phyloP scores from a whole-genome alignment of 1,140 invertebrate species.

The Hylyphantes graminicola region DNA sequence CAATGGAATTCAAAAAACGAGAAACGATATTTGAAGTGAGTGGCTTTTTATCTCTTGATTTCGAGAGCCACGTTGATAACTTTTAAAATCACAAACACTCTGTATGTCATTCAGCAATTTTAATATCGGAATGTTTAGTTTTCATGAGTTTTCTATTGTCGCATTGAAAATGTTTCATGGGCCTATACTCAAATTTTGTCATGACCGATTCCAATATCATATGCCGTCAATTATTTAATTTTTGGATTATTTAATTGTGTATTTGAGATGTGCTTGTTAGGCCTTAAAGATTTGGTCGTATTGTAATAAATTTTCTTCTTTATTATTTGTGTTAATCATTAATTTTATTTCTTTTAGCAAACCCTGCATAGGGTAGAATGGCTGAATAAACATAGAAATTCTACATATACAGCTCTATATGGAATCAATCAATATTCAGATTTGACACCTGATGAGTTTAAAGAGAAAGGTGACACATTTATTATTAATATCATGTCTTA shows the following conservation, averaged over 20 bases:
- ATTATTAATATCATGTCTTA: neutral
- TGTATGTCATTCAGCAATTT: no score
- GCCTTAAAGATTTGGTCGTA: neutral
- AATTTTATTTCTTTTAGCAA: slow-evolving; percentile 69
- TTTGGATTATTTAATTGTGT: no score
- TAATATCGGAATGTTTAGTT: no score
- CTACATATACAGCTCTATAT: slow-evolving; percentile 74
- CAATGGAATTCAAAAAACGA: slow-evolving; percentile 73
- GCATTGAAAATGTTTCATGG: no score
- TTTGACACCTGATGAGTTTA: slow-evolving; percentile 78
- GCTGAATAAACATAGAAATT: slow-evolving; percentile 73
- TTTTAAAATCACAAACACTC: no score
- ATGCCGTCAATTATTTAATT: no score
- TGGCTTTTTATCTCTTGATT: slow-evolving; percentile 10
- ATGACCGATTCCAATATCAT: no score
- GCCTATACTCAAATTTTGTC: no score
- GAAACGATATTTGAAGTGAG: slow-evolving; percentile 77
- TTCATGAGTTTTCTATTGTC: no score
- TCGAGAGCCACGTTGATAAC: slow-evolving; percentile 27
- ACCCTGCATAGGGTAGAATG: slow-evolving; percentile 74
- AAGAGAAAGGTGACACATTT: slow-evolving; percentile 62
- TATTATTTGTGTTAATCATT: neutral
- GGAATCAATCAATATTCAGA: slow-evolving; percentile 82
- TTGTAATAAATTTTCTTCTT: neutral
- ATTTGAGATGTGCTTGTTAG: no score